Base-by-base conservation (phyloP, 2,888 invertebrate species). In the Acrobasis repandana region DNA sequence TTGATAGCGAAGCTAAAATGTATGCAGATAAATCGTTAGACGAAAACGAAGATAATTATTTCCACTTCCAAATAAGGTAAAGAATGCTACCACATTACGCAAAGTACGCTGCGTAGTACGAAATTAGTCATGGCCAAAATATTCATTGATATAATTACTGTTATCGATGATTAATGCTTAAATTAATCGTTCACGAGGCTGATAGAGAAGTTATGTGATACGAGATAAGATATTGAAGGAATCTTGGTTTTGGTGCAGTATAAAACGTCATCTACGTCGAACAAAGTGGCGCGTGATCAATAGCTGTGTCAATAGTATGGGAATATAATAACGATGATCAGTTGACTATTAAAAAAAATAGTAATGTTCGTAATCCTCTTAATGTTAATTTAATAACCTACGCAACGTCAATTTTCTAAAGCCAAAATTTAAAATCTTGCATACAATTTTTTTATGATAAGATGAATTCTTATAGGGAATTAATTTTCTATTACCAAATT, bases 111-210 rank as follows among this genome's bases (percentile, higher is more conserved):
- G 43, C 43, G 43, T 43, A 43, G 43, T 43, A n/a, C n/a, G 2
- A 43, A 43, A 43, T 43, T 9, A 43, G n/a, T 43, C 43, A 43
- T 14, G 43, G 43, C 14, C 14, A 5, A 43, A 43, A 43, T n/a
- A 43, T 43, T 43, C 43, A 43, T 43, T 43, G 14, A 43, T 43
- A 43, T 28, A 8, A 28, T 28, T 28, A 6, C 14, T 43, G 43
- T 43, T 43, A 43, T 43, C 43, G 14, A 43, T 43, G 43, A 43
- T 43, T 43, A 49, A 9, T 16, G 20, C 9, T 11, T 16, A 49
- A 49, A 15, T 49, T 49, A 49, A 49, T 49, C 49, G 49, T 49
- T 15, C 9, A 49, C 18, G 11, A 49, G 16, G 49, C 16, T 15
- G 49, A 49, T 49, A 49, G 18, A 49, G 18, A 16, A 28, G 28